These are phyloP conservation scores for Drosophila parthenogenetica DNA, from an alignment of 2,888 invertebrate species.

Conservation along the genomic window DNA sequence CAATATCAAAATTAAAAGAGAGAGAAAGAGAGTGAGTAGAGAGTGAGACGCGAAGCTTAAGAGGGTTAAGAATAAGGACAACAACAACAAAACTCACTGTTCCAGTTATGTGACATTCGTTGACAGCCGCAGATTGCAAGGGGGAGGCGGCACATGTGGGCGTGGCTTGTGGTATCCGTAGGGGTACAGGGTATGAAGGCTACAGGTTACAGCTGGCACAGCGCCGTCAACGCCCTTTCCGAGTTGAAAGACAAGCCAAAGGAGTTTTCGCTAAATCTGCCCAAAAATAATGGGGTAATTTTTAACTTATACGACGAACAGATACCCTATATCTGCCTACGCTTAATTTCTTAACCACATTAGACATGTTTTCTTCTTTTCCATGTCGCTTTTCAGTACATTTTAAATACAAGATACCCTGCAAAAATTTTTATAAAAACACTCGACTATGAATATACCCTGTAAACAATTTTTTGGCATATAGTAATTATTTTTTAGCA, in stretches of 20 bases:
- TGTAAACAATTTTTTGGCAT: background rate
- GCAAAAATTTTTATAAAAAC: background rate
- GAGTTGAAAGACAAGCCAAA: background rate
- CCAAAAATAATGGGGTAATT: background rate
- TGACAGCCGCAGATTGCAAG: conserved; percentile 38
- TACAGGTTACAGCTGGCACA: conserved; percentile 16
- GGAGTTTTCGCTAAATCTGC: conserved; percentile 12
- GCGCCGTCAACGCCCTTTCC: background rate
- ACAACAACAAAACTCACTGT: conserved; percentile 13
- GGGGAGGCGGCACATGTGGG: too few relatives aligned
- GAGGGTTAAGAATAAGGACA: conserved; percentile 44
- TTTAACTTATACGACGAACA: background rate
- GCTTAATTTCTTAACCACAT: too few relatives aligned
- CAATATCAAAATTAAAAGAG: background rate
- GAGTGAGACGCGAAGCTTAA: conserved; percentile 27
- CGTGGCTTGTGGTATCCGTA: background rate
- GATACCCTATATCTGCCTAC: background rate
- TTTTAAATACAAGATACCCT: background rate
- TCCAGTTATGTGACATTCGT: conserved; percentile 71
- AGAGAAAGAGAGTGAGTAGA: background rate
- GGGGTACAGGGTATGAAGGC: background rate
- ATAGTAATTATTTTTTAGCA: too few relatives aligned
- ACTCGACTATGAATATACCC: background rate
- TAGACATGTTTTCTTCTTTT: too few relatives aligned
- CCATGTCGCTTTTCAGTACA: too few relatives aligned